Conservation (phyloP, 2,888 invertebrate species). For the Dichetophora obliterata region DNA sequence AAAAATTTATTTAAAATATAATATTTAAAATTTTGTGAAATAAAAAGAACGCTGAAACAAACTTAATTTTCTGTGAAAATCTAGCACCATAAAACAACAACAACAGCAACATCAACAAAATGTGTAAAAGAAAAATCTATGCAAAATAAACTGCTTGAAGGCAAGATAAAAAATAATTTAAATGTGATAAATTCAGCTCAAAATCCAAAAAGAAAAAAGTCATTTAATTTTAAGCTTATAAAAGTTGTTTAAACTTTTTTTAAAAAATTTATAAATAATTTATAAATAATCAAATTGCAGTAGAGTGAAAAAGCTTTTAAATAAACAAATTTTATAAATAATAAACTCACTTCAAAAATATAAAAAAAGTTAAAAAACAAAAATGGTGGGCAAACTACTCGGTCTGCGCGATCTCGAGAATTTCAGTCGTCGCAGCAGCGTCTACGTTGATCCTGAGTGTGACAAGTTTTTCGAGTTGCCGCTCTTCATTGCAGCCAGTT, state of each 20-base stretch:
- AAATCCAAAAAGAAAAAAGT: slow-evolving; percentile 7
- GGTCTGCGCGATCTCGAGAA: slow-evolving; percentile 68
- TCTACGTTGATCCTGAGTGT: slow-evolving; percentile 70
- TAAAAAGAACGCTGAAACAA: slow-evolving; percentile 17
- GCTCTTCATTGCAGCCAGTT: slow-evolving; percentile 66
- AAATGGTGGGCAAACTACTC: slow-evolving; percentile 69
- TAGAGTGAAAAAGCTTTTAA: not conserved
- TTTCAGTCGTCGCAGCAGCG: slow-evolving; percentile 69
- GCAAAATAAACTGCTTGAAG: slow-evolving; percentile 17
- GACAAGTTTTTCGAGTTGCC: slow-evolving; percentile 70
- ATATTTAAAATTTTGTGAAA: slow-evolving; percentile 14
- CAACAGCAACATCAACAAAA: slow-evolving; percentile 33
- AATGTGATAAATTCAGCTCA: not conserved
- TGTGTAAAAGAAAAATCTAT: slow-evolving; percentile 40
- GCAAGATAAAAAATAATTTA: slow-evolving; percentile 2
- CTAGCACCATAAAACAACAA: not conserved
- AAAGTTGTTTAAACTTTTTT: slow-evolving; percentile 20
- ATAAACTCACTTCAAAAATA: not conserved
- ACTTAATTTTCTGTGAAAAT: not conserved
- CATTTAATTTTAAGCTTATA: slow-evolving; percentile 15
- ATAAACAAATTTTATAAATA: not conserved
- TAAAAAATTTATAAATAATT: not conserved
- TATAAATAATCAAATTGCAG: not conserved
- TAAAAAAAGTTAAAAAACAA: slow-evolving; percentile 18
- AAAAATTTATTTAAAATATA: slow-evolving; percentile 10